Evolutionary conservation across 2,888 invertebrate species (phyloP), one percentile per base, ranked within the genome.

Genomic region (Acanthosepion lycidas): DNA sequence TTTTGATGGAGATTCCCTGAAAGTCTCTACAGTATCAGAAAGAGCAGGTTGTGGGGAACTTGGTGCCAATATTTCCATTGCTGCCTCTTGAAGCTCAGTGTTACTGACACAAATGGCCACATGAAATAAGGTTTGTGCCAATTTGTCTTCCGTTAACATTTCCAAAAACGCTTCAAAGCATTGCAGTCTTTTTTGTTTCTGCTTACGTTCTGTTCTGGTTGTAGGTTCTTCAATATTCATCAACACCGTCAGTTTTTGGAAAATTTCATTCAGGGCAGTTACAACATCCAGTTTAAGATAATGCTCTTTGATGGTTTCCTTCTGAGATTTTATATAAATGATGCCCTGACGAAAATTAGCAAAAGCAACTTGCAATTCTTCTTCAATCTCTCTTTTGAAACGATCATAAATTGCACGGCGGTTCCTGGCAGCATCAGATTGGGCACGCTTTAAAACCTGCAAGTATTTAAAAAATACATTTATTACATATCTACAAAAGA

Each of bases 391-490:
- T 5, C 96, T 95, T 93, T 96, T 96, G 93, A 96, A 96, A 18
- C 95, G 95, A 18, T 96, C 96, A 6, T 95, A 94, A 0, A 96
- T 95, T 8, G 94, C 94, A 91, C 96, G 95, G 26, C 96, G 95
- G 6, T 95, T 95, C 53, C 94, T 94, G 3, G 96, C 96, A 15
- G 96, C 96, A 95, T 97, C 97, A 94, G 97, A 95, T 94, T 97
- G 96, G 0, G 97, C 96, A 94, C 97, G 97, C 95, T 97, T 97
- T 95, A 97, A 95, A n/a, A 96, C 96, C 97, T 97, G 95, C 15
- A 92, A 91, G 2, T 9, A n/a, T n/a, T 78, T 33, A 33, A 59
- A 23, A 59, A 23, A 23, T 6, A 59, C 9, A 18, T 55, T 55
- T 55, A 55, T 15, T 18, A 55, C 42, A 42, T 42, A 42, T 42